phyloP scores from a whole-genome alignment of 2,113 vertebrate species.

The Butorides virescens region DNA sequence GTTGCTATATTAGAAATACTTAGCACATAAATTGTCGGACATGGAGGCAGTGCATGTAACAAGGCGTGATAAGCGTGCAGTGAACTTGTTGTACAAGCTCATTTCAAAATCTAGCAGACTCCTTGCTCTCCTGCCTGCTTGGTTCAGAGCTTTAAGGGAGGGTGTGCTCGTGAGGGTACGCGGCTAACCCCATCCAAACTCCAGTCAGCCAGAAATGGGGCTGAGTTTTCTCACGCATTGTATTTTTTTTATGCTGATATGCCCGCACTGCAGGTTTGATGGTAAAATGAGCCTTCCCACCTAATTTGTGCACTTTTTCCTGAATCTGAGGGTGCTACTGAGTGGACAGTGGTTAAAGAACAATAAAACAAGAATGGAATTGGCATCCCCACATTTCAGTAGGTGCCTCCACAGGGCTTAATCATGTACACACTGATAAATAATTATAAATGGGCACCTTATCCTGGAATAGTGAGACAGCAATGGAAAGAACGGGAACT shows the following conservation, averaged over 20 bases:
- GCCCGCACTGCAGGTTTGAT: not conserved
- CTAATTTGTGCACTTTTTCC: not conserved
- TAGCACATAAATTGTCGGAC: slow-evolving; percentile 40
- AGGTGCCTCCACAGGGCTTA: not conserved
- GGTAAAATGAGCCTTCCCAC: not conserved
- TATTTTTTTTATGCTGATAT: not conserved
- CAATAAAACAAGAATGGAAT: not conserved
- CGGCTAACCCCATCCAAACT: not conserved
- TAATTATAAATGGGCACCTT: not conserved
- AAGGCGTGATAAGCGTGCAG: not conserved
- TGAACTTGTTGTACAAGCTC: slow-evolving; percentile 11
- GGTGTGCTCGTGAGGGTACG: not conserved
- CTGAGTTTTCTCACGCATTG: not conserved
- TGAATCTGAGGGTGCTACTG: not conserved
- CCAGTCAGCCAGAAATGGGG: not conserved
- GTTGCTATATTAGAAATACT: slow-evolving; percentile 19
- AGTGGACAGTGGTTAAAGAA: not conserved
- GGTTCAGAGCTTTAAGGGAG: not conserved
- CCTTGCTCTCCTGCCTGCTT: not conserved
- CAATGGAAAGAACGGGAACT: not conserved
- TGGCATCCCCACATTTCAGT: not conserved
- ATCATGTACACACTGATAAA: accelerated
- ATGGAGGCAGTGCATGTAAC: not conserved
- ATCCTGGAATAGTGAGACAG: not conserved
- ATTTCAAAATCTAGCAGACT: not conserved